Conservation (phyloP, 2,888 invertebrate genomes). For the Entomobrya multifasciata region DNA sequence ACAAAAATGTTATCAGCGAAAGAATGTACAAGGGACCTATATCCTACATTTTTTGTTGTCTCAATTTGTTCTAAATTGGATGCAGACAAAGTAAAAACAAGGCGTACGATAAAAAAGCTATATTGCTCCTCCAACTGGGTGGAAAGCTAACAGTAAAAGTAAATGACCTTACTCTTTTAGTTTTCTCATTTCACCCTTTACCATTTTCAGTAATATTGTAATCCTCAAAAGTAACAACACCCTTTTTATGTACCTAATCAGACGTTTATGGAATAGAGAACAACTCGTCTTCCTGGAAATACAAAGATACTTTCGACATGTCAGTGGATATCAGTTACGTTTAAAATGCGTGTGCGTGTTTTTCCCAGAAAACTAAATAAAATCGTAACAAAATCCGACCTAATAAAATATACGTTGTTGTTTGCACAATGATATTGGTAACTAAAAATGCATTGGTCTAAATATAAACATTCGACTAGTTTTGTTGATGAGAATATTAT, state of each 20-base stretch:
- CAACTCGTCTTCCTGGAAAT: background rate
- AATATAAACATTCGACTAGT: no score
- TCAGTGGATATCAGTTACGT: background rate
- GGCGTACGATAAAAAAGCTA: slow-evolving; percentile 12
- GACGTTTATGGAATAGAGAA: background rate
- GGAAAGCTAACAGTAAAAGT: slow-evolving; percentile 21
- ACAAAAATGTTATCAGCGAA: background rate
- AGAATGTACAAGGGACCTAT: slow-evolving; percentile 6
- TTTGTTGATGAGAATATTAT: no score
- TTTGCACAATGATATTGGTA: background rate
- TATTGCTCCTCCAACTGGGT: no score
- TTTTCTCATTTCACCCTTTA: background rate
- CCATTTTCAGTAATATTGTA: slow-evolving; percentile 19
- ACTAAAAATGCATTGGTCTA: slow-evolving; percentile 9
- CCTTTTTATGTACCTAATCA: slow-evolving; percentile 28
- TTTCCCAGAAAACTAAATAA: background rate
- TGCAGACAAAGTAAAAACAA: background rate
- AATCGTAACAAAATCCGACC: slow-evolving; percentile 5
- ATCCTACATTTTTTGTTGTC: background rate
- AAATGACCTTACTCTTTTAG: slow-evolving; percentile 14
- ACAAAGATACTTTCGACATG: no score
- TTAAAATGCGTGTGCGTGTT: background rate
- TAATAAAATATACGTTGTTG: background rate
- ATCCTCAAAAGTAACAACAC: background rate
- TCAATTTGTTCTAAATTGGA: slow-evolving; percentile 42